Evolutionary conservation across 2,113 vertebrate genomes (phyloP).

Genomic region (cat (Felis catus)): DNA sequence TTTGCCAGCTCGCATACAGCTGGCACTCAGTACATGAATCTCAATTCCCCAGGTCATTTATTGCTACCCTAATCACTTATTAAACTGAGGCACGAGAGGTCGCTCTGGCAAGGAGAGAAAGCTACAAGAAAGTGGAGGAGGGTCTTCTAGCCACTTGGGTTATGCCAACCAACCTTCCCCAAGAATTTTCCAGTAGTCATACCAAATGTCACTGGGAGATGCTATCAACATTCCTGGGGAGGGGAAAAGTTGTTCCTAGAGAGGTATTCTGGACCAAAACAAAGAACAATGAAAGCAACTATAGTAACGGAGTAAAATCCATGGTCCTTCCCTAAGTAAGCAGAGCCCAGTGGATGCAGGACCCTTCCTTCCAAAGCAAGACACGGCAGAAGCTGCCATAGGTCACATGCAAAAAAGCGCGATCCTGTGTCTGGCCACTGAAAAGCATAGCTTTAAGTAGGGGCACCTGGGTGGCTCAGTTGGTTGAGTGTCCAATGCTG

Average conservation of each 20-base stretch:
- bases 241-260: background rate
- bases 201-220: background rate
- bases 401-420: background rate
- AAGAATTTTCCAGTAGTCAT: background rate
- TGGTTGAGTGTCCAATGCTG: no score
- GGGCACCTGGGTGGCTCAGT: no score
- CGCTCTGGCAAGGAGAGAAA: background rate
- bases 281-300: background rate
- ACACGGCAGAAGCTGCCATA: background rate
- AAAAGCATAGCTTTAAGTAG: background rate
- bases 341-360: background rate
- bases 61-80: background rate
- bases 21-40: background rate
- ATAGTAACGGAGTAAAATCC: background rate
- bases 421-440: rapidly evolving
- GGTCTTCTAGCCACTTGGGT: background rate
- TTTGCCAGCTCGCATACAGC: background rate
- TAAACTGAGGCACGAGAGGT: background rate
- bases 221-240: background rate
- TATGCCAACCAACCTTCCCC: background rate
- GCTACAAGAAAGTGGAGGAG: background rate
- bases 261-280: background rate
- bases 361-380: background rate
- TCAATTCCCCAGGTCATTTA: background rate
- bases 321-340: background rate